These are phyloP conservation scores for Ylistrum balloti DNA, from an alignment of 1,140 invertebrate genomes.

Conservation along the genomic window DNA sequence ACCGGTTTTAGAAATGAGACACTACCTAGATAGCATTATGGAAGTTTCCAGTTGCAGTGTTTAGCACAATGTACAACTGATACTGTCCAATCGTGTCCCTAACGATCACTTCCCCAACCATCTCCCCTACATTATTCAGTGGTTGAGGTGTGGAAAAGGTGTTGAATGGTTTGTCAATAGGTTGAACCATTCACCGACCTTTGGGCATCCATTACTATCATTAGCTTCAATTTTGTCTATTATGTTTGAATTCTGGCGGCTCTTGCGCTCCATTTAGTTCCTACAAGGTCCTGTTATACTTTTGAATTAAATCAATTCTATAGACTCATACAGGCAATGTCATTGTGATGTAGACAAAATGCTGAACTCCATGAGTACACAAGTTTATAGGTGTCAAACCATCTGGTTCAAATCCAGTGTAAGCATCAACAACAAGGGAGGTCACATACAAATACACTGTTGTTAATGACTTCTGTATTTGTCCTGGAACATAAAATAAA, in stretches of 20 bases:
- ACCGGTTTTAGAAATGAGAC: conserved; percentile 25
- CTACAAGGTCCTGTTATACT: background rate
- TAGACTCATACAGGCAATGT: background rate
- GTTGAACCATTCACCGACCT: background rate
- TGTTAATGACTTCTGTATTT: too few relatives aligned
- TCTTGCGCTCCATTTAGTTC: conserved; percentile 31
- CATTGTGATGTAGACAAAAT: conserved; percentile 20
- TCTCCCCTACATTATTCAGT: background rate
- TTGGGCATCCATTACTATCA: conserved; percentile 22
- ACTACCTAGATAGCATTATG: background rate
- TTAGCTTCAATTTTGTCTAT: conserved; percentile 19
- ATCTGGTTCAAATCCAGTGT: too few relatives aligned
- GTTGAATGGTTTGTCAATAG: conserved; percentile 25
- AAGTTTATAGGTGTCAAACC: background rate
- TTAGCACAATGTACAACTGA: background rate
- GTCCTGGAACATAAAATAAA: too few relatives aligned
- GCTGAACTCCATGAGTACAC: background rate
- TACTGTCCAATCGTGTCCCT: background rate
- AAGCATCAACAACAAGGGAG: too few relatives aligned
- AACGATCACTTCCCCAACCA: background rate
- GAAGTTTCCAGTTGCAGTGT: conserved; percentile 38
- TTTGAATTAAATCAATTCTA: conserved; percentile 29
- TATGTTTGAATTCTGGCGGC: background rate
- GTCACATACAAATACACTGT: too few relatives aligned
- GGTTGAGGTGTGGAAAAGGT: background rate